Evolutionary conservation across 2,888 invertebrate species (phyloP), one percentile per base, ranked within the genome.

Genomic region (Trisateles emortualis): DNA sequence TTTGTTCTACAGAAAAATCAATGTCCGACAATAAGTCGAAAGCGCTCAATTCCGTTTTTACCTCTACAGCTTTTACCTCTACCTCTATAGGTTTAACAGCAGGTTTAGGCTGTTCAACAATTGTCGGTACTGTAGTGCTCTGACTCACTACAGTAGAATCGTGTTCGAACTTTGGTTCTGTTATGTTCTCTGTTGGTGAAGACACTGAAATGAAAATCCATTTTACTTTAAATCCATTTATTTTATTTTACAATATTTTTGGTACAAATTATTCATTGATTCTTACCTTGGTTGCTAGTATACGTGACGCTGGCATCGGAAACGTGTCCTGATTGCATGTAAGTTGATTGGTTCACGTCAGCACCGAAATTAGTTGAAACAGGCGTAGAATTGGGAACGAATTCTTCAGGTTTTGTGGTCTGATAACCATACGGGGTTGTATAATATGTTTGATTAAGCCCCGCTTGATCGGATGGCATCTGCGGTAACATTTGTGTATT

Each of bases 21-120:
- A 97, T 94, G 42, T 96, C 97, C 0, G 96, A 95, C 5, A 97
- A 83, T 26, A 97, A 88, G 87, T 97, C 97, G 42, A 96, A 93
- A 48, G 95, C 94, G 5, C 87, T 81, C n/a, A 78, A 75, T 59
- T 88, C 87, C 0, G 79, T 30, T 46, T 78, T 83, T 2, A 65
- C 59, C 63, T 85, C 81, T 16, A 72, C 60, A 38, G 68, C 55
- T 19, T 58, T 56, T 39, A 64, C 67, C 52, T 73, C 72, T 29
- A 60, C 58, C 1, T 73, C 72, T 29, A 60, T 58, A 1, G 76
- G 51, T 44, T 58, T 44, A 6, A 52, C 52, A 33, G 68, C 63
- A 48, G 71, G 53, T 55, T 68, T 59, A 30, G 30, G 38, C 62
- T 58, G 41, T 16, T 68, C 60, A 42, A 54, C 35, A 40, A 47